Conservation (phyloP, 2,797 vertebrate genomes). For the Enteromius mattozi region DNA sequence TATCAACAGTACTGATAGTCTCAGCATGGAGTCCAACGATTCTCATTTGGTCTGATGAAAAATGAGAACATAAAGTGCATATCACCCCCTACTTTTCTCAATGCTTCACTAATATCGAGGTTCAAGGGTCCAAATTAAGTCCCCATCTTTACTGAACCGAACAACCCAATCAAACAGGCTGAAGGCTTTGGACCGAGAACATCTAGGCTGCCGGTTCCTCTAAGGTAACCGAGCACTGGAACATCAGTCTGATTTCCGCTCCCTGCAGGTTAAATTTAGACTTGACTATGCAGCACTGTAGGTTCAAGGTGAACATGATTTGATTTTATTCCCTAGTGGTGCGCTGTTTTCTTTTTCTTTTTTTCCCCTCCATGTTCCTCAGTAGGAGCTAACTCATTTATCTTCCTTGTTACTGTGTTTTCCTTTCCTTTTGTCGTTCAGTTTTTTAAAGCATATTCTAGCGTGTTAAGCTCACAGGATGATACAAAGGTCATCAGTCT, state of each 20-base stretch:
- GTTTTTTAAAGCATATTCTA: conserved; percentile 74
- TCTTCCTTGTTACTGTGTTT: conserved; percentile 75
- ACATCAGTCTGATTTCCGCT: conserved; percentile 66
- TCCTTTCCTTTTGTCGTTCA: conserved; percentile 53
- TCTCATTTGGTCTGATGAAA: conserved; percentile 13
- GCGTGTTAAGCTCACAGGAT: conserved; percentile 77
- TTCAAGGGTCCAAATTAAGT: conserved; percentile 17
- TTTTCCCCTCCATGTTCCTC: conserved; percentile 69
- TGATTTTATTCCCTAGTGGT: conserved; percentile 78
- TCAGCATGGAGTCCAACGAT: not conserved
- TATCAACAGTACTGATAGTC: not conserved
- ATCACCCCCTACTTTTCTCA: not conserved
- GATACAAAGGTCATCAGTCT: conserved; percentile 75
- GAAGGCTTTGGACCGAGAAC: conserved; percentile 29
- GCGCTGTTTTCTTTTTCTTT: conserved; percentile 69
- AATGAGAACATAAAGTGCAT: conserved; percentile 22
- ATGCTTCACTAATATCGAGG: not conserved
- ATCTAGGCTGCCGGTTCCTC: conserved; percentile 30
- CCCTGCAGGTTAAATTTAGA: conserved; percentile 79
- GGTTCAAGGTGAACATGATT: conserved; percentile 81
- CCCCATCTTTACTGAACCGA: not conserved
- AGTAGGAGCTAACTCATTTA: conserved; percentile 79
- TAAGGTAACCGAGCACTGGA: conserved; percentile 45
- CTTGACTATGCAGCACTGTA: conserved; percentile 69
- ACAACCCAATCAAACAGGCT: conserved; percentile 11